A percentile compares a stretch with the other conserved stretches of the same genome.
Evolutionary conservation across 2,797 vertebrate species (phyloP).

Genomic region (Thaleichthys pacificus): DNA sequence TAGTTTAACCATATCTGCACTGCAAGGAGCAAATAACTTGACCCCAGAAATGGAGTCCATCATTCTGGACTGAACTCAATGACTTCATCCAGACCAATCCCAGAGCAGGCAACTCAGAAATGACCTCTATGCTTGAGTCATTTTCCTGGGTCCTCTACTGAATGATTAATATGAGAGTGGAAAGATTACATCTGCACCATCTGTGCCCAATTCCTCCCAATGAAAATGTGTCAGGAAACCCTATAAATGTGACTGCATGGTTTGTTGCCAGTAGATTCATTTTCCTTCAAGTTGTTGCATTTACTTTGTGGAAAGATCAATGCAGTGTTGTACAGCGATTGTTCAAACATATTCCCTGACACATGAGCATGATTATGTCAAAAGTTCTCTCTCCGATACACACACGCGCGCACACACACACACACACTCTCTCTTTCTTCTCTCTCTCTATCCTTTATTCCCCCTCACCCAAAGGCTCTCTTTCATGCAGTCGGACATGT

Average conservation of each 20-base stretch:
- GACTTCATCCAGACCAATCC: neutral
- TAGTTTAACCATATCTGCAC: too few relatives aligned
- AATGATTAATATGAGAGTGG: slow-evolving; percentile 60
- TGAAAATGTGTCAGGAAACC: slow-evolving; percentile 39
- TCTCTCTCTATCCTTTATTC: slow-evolving; percentile 1
- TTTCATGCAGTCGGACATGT: slow-evolving; percentile 46
- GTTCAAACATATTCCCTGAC: too few relatives aligned
- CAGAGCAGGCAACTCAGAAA: slow-evolving; percentile 8
- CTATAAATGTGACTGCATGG: slow-evolving; percentile 23
- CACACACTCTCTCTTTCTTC: neutral
- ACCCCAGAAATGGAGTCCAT: neutral
- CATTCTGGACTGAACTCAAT: neutral
- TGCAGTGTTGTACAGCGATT: neutral
- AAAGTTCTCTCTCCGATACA: neutral
- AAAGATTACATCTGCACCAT: slow-evolving; percentile 64
- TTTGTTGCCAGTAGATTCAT: slow-evolving; percentile 1
- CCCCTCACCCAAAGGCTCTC: slow-evolving; percentile 16
- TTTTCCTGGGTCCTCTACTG: slow-evolving; percentile 38
- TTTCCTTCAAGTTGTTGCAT: neutral
- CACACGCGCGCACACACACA: neutral
- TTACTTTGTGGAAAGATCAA: neutral
- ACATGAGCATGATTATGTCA: too few relatives aligned
- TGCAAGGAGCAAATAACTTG: neutral
- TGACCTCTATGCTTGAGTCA: slow-evolving; percentile 51
- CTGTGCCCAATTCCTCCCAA: slow-evolving; percentile 47